These are phyloP conservation scores for Platorchestia sp. DNA, from an alignment of 1,140 invertebrate species.

Conservation along the genomic window DNA sequence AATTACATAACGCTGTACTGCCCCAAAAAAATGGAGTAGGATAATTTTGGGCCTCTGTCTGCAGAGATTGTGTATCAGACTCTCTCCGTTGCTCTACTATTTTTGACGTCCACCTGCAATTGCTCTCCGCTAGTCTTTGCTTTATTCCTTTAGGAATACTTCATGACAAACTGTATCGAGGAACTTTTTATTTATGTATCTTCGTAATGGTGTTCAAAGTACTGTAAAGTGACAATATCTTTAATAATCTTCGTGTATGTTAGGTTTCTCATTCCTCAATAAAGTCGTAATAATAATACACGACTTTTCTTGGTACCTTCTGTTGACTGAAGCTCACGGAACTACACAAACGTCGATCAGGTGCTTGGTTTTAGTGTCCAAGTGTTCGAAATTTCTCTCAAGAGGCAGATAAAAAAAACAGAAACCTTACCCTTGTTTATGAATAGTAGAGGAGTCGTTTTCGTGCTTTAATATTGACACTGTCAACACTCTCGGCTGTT, in stretches of 20 bases:
- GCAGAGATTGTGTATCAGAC: background rate
- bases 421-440: background rate
- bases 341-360: background rate
- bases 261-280: constrained; percentile 37
- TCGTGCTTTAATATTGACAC: too few species aligned
- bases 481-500: too few species aligned
- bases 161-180: background rate
- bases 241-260: constrained; percentile 36
- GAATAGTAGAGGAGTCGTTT: too few species aligned
- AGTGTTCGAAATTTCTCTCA: background rate
- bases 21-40: background rate
- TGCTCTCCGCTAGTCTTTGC: constrained; percentile 16
- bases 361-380: background rate
- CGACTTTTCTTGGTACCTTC: constrained; percentile 19
- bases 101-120: background rate
- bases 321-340: background rate
- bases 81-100: background rate
- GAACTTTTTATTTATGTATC: constrained; percentile 1
- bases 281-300: constrained; percentile 2
- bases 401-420: background rate
- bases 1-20: background rate
- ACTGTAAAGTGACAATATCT: constrained; percentile 39
- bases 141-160: background rate
- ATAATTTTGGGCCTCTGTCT: background rate
- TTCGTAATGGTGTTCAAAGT: constrained; percentile 19